phyloP scores from a whole-genome alignment of 2,113 vertebrate species.

The Lamprotornis superbus region DNA sequence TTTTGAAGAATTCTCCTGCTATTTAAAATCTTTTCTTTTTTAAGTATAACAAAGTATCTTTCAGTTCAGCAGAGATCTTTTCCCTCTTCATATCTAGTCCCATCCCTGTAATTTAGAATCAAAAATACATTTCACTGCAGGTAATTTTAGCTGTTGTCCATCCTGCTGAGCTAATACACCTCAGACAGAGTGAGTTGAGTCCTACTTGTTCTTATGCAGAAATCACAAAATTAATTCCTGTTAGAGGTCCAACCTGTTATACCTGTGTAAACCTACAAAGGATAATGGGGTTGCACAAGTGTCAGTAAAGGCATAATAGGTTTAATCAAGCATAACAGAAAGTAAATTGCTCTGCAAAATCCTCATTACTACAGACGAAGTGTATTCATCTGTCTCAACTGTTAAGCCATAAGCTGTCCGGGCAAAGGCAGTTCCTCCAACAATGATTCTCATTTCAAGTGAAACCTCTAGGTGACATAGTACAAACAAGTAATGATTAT shows the following conservation, averaged over 20 bases:
- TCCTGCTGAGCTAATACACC: not conserved
- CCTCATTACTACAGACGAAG: conserved; percentile 47
- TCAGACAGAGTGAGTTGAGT: not conserved
- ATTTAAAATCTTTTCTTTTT: not conserved
- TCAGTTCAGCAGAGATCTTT: not conserved
- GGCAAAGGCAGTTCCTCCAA: not conserved
- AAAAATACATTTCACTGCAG: not conserved
- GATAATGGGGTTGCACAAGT: conserved; percentile 57
- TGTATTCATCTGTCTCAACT: conserved; percentile 40
- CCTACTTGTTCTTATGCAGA: conserved; percentile 7
- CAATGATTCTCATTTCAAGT: conserved; percentile 6
- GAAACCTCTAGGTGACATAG: conserved; percentile 26
- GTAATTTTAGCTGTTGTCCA: not conserved
- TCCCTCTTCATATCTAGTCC: not conserved
- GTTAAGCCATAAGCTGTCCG: not conserved
- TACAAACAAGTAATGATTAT: conserved; percentile 3
- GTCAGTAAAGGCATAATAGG: conserved; percentile 53
- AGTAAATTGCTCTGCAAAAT: conserved; percentile 60
- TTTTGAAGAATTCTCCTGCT: not conserved
- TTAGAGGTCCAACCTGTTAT: conserved; percentile 55
- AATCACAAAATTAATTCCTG: conserved; percentile 41
- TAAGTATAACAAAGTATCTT: not conserved
- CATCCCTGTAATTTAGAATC: not conserved
- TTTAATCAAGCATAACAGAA: conserved; percentile 62
- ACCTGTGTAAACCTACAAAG: conserved; percentile 50